Conservation (phyloP, 2,113 vertebrate species). For the Sapajus apella region DNA sequence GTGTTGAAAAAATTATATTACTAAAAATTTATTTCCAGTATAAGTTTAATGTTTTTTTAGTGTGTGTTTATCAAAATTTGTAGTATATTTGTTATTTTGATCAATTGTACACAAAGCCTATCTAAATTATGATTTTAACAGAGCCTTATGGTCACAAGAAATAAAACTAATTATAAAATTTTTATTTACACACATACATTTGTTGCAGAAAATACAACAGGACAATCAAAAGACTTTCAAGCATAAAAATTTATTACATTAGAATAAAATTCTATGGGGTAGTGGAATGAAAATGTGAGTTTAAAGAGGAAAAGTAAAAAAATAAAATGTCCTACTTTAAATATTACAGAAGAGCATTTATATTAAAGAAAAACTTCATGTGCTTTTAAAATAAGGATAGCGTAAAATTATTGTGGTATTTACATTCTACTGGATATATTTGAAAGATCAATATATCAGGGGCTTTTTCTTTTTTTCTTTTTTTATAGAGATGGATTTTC, state of each 20-base stretch:
- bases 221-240: not conserved
- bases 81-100: conserved; percentile 30
- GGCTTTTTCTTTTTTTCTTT: not conserved
- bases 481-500: not conserved
- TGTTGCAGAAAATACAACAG: conserved; percentile 14
- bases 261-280: not conserved
- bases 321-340: not conserved
- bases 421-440: not conserved
- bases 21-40: not conserved
- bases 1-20: not conserved
- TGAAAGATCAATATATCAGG: not conserved
- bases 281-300: not conserved
- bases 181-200: not conserved
- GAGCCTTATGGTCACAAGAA: not conserved
- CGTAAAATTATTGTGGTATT: not conserved
- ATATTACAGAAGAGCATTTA: not conserved
- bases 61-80: not conserved
- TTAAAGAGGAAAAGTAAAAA: conserved; percentile 15
- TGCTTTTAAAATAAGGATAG: conserved; percentile 16
- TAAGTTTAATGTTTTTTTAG: conserved; percentile 33
- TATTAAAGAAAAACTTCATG: not conserved
- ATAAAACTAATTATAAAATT: conserved; percentile 32
- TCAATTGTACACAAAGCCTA: not conserved
- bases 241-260: not conserved
- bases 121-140: conserved; percentile 10